A percentile compares a stretch with the other conserved stretches of the same genome.
Conservation (phyloP, 2,797 vertebrate species). For the Podarcis lilfordi region DNA sequence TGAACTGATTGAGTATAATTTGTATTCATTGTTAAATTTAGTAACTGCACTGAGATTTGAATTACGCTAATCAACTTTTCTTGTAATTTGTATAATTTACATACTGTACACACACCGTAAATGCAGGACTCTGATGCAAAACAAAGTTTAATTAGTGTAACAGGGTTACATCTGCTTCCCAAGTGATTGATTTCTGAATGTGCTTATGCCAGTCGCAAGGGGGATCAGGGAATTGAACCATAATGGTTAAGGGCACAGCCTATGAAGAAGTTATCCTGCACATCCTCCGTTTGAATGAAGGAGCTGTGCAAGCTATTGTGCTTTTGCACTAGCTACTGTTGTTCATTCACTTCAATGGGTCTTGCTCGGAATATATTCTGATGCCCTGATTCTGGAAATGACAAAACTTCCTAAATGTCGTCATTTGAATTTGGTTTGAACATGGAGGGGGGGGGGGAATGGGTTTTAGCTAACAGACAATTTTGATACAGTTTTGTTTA, state of each 20-base stretch:
- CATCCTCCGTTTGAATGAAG: neutral
- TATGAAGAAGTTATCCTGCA: neutral
- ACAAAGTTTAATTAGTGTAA: slow-evolving; percentile 78
- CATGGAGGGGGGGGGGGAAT: neutral
- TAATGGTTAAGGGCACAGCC: slow-evolving; percentile 17
- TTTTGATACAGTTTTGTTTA: neutral
- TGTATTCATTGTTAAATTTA: slow-evolving; percentile 78
- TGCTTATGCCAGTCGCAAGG: slow-evolving; percentile 30
- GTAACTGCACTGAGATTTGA: slow-evolving; percentile 73
- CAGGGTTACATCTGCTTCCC: slow-evolving; percentile 63
- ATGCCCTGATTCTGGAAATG: neutral
- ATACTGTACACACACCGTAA: slow-evolving; percentile 75
- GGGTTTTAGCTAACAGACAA: neutral
- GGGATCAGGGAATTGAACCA: slow-evolving; percentile 23
- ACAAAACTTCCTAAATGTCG: neutral
- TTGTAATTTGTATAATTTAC: slow-evolving; percentile 77
- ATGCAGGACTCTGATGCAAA: slow-evolving; percentile 75
- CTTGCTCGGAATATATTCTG: neutral
- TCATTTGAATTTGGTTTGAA: neutral
- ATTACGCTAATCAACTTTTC: slow-evolving; percentile 77
- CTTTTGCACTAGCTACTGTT: neutral
- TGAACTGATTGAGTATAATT: slow-evolving; percentile 67
- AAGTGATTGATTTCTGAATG: slow-evolving; percentile 52
- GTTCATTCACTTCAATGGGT: neutral
- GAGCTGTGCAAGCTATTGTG: neutral